Evolutionary conservation across 2,888 invertebrate genomes (phyloP), one percentile per base, ranked within the genome.

Genomic region (Glaucopsyche alexis): DNA sequence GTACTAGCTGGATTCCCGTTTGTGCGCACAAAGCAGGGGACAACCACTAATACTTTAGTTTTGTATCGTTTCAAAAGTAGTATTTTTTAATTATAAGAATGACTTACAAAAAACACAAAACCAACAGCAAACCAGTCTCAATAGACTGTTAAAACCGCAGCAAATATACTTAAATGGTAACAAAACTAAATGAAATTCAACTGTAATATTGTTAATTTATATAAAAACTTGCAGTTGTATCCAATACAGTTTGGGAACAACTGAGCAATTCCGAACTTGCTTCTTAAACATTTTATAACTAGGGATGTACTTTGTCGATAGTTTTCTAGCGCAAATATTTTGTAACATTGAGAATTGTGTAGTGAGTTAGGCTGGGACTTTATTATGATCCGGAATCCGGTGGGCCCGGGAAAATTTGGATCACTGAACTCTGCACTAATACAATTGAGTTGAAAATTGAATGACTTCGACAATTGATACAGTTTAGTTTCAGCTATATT

Each of bases 261-360:
- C 60, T 38, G 60, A 13, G 60, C 60, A 60, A 60, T 60, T 60
- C 60, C 29, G 14, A 67, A 47, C 67, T 67, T 67, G 42, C 45
- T 19, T 42, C 69, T 69, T 19, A 49, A 69, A 69, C 45, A 49
- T 69, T 69, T 69, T 49, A 69, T 49, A 69, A 69, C 49, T 19
- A 67, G 19, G 11, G 19, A 19, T 67, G 67, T 19, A 60, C 60
- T 60, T 60, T 60, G 60, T 60, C 60, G 60, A 60, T 60, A 60
- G 60, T 60, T 60, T 19, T 29, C 60, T 38, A 38, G 60, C 11
- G 60, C 14, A 14, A 60, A 60, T 60, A 60, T 60, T 60, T 7
- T 60, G 29, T 29, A 7, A 60, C 29, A 60, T 2, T 19, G 11
- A 6, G 9, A 9, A 8, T n/a, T 11, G 11, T 13, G 9, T 19